Evolutionary conservation across 2,888 invertebrate species (phyloP), one percentile per base, ranked within the genome.

Genomic region (Euproctis similis): DNA sequence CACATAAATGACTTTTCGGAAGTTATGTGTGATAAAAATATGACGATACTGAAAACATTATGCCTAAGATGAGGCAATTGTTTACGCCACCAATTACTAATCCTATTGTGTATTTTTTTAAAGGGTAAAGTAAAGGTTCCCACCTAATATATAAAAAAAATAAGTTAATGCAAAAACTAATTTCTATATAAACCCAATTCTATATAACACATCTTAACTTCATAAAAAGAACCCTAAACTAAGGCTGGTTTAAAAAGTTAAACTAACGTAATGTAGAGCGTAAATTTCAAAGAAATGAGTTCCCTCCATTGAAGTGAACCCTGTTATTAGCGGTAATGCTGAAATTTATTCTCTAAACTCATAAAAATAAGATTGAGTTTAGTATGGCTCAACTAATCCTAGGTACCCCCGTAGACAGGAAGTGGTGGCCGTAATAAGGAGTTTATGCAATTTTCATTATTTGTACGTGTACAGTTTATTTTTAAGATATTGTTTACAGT

Each of bases 381-480:
- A n/a, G 19, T 24, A 12, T 10, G 26, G 8, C 4, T 11, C 2
- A 1, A 4, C 28, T 26, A 30, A 41, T 46, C 50, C 52, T 42
- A 53, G 49, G 53, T 60, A 56, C 57, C 57, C 56, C 60, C n/a
- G n/a, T n/a, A 37, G 56, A 49, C 68, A 69, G 78, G 78, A 78
- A 75, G 70, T 66, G 61, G 63, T 28, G 39, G 26, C 62, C 62
- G 64, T 64, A 68, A 63, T 60, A 65, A 62, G 61, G 64, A 63
- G 61, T 74, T 77, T 77, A 77, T 75, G 68, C 60, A 58, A 53
- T 60, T 71, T 66, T 65, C 69, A 68, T 73, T 73, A 74, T 70
- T 68, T 46, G 40, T 52, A 57, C 59, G 55, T 31, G 29, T 38
- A 59, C 59, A 67, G 67, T 70, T 74, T 75, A 69, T 76, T 72